Percentiles rank a stretch among this genome's conserved stretches.
Conservation (phyloP, 2,888 invertebrate genomes). For the Ariolimax columbianus region DNA sequence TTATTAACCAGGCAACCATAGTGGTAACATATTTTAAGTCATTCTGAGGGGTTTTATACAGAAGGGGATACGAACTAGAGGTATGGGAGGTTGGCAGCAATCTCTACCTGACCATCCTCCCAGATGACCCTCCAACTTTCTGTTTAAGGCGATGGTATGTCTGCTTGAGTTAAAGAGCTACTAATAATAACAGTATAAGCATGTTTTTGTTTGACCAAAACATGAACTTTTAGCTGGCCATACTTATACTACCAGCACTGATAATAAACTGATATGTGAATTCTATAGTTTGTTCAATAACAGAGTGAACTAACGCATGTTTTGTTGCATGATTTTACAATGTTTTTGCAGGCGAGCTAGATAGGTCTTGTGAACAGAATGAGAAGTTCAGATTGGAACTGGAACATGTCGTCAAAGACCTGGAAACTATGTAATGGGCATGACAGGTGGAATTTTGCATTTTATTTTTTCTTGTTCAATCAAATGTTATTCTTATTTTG, state of each 20-base stretch:
- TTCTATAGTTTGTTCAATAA: slow-evolving; percentile 6
- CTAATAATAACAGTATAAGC: background rate
- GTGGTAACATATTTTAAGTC: too few species aligned
- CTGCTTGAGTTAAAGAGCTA: background rate
- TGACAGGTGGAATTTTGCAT: slow-evolving; percentile 37
- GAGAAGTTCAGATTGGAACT: slow-evolving; percentile 98
- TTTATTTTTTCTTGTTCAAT: background rate
- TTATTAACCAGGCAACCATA: too few species aligned
- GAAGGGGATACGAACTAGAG: too few species aligned
- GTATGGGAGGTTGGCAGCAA: too few species aligned
- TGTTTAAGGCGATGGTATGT: too few species aligned
- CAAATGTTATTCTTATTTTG: too few species aligned
- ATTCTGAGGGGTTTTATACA: too few species aligned
- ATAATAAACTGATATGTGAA: background rate
- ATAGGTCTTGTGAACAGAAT: slow-evolving; percentile 93
- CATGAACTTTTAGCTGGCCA: background rate
- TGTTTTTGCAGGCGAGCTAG: slow-evolving; percentile 65
- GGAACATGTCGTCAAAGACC: slow-evolving; percentile 82
- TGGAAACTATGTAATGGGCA: slow-evolving; percentile 56
- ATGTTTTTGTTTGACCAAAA: background rate
- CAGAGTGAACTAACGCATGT: slow-evolving; percentile 54
- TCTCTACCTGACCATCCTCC: too few species aligned
- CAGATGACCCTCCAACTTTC: too few species aligned
- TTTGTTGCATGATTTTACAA: slow-evolving; percentile 56
- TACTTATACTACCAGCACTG: background rate